These are phyloP conservation scores for Yponomeuta evonymella DNA, from an alignment of 2,888 invertebrate species.

Conservation along the genomic window DNA sequence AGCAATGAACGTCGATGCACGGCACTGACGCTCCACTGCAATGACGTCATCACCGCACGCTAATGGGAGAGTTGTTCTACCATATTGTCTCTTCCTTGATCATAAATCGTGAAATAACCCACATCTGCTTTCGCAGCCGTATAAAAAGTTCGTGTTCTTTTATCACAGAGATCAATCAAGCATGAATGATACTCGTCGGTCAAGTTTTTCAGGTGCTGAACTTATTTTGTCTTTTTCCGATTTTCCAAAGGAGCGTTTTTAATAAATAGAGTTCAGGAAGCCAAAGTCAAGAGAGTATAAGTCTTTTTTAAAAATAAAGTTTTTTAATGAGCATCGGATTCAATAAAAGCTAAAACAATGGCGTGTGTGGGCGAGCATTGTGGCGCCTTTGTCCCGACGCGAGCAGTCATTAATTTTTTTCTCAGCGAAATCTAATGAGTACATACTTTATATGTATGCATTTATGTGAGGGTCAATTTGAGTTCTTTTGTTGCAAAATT, in stretches of 20 bases:
- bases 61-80: neutral
- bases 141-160: no score
- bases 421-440: neutral
- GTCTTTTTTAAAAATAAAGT: conserved; percentile 35
- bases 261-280: conserved; percentile 19
- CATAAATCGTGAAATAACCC: no score
- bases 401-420: conserved; percentile 49
- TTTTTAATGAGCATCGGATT: conserved; percentile 68
- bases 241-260: neutral
- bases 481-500: neutral
- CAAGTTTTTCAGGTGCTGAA: neutral
- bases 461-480: neutral
- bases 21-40: neutral
- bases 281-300: conserved; percentile 18
- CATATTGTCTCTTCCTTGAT: neutral
- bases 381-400: conserved; percentile 52
- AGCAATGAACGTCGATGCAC: conserved; percentile 1
- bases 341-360: conserved; percentile 63
- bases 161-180: neutral
- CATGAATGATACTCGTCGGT: neutral
- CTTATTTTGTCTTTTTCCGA: conserved; percentile 1
- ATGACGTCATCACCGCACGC: neutral
- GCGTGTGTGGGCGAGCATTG: conserved; percentile 58
- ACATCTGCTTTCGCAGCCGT: no score
- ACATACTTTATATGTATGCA: neutral